These are phyloP conservation scores for Anthophora plumipes DNA, from an alignment of 2,888 invertebrate species.

Conservation along the genomic window DNA sequence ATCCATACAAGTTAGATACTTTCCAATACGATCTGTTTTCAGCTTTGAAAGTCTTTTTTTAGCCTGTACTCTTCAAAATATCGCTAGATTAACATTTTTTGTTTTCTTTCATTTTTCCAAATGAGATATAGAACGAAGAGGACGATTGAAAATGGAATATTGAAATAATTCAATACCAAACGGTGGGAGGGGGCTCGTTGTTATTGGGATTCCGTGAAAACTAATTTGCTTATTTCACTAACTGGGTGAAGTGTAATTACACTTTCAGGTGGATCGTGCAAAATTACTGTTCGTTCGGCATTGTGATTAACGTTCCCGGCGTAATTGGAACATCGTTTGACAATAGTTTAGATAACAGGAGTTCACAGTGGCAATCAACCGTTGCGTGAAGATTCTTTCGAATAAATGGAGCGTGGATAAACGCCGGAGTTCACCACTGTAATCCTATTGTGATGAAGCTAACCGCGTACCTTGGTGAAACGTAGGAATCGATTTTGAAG, in stretches of 20 bases:
- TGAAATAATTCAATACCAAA: too few relatives aligned
- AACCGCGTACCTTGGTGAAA: constrained; percentile 19
- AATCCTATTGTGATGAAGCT: constrained; percentile 49
- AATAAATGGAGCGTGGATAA: constrained; percentile 51
- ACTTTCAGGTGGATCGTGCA: not conserved
- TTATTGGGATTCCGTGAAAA: too few relatives aligned
- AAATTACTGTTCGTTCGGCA: constrained; percentile 12
- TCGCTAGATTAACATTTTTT: too few relatives aligned
- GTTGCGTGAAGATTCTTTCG: constrained; percentile 49
- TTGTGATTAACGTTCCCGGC: not conserved
- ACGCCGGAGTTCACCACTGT: constrained; percentile 31
- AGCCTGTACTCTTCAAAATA: too few relatives aligned
- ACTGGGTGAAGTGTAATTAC: not conserved
- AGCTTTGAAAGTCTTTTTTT: too few relatives aligned
- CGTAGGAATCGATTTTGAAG: constrained; percentile 40
- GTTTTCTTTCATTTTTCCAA: too few relatives aligned
- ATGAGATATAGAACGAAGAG: too few relatives aligned
- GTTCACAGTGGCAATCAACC: constrained; percentile 22
- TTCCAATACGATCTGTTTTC: too few relatives aligned
- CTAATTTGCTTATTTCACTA: not conserved
- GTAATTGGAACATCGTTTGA: constrained; percentile 35
- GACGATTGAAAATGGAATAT: too few relatives aligned
- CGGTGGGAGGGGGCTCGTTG: too few relatives aligned
- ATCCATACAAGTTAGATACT: too few relatives aligned
- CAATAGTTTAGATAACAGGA: constrained; percentile 25